A percentile compares a stretch with the other conserved stretches of the same genome.
phyloP scores from a whole-genome alignment of 2,888 invertebrate genomes.

The Caenorhabditis doughertyi region DNA sequence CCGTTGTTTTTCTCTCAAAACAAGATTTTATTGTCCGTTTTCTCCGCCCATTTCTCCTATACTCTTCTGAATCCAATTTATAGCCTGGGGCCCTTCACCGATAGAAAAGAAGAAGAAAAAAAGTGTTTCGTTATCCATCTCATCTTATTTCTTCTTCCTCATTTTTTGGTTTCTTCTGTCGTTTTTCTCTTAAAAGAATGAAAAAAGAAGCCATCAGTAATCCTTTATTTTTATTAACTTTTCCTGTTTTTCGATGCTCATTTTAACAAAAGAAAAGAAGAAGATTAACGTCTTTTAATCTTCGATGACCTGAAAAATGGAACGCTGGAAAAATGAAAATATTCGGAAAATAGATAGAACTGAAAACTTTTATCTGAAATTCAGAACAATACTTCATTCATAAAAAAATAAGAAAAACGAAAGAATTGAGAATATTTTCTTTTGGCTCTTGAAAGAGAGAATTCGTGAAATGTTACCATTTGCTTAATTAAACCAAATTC shows the following conservation, averaged over 20 bases:
- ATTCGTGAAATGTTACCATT: constrained; percentile 60
- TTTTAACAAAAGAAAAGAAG: background rate
- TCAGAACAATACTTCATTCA: background rate
- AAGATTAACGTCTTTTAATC: constrained; percentile 13
- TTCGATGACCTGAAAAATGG: constrained; percentile 21
- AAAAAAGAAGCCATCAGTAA: constrained; percentile 34
- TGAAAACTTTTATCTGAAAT: constrained; percentile 1
- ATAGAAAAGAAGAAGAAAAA: background rate
- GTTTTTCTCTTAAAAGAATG: constrained; percentile 4
- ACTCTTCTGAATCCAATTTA: constrained; percentile 55
- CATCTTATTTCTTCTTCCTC: constrained; percentile 31
- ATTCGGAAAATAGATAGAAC: background rate
- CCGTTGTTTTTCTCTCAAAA: constrained; percentile 4
- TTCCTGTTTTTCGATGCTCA: background rate
- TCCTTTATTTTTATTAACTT: constrained; percentile 30
- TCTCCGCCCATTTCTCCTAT: constrained; percentile 17
- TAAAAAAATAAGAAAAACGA: constrained; percentile 1
- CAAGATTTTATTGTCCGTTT: constrained; percentile 41
- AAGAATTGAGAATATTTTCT: background rate
- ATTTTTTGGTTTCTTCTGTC: constrained; percentile 23
- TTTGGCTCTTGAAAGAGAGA: constrained; percentile 2
- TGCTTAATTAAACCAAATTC: constrained; percentile 64
- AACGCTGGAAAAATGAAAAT: no score
- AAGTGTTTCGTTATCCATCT: constrained; percentile 13
- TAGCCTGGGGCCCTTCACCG: constrained; percentile 36